Conservation (phyloP, 2,888 invertebrate genomes). For the Mythimna lalbum region DNA sequence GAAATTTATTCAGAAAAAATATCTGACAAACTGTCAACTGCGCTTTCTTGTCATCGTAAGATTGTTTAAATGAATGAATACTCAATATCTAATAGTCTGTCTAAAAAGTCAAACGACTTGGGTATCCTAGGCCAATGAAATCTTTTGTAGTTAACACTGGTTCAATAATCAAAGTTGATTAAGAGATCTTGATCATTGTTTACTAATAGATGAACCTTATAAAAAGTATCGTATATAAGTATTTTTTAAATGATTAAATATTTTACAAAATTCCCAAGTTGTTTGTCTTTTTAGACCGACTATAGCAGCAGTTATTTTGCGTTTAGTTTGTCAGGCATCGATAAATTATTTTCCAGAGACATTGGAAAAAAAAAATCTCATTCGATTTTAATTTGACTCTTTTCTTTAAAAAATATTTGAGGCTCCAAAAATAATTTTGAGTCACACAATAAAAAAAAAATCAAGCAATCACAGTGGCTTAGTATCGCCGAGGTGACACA, state of each 20-base stretch:
- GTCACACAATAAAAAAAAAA: constrained; percentile 48
- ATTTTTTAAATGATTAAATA: too few species aligned
- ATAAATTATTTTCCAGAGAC: neutral
- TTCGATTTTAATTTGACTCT: neutral
- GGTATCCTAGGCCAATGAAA: too few species aligned
- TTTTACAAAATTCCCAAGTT: too few species aligned
- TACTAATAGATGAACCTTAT: too few species aligned
- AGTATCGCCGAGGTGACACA: constrained; percentile 63
- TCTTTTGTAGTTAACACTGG: too few species aligned
- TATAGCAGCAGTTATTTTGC: neutral
- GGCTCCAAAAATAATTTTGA: constrained; percentile 17
- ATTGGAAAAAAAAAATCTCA: neutral
- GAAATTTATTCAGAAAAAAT: neutral
- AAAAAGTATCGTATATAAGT: too few species aligned
- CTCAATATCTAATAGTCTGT: too few species aligned
- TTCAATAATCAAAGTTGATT: too few species aligned
- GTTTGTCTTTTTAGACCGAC: too few species aligned
- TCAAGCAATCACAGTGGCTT: constrained; percentile 75
- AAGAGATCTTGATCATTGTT: too few species aligned
- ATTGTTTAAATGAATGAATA: neutral
- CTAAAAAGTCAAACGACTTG: too few species aligned
- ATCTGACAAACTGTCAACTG: neutral
- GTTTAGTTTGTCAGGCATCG: neutral
- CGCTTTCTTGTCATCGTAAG: too few species aligned
- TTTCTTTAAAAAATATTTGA: neutral